Evolutionary conservation across 2,888 invertebrate species (phyloP).

Genomic region (Diarsia brunnea): DNA sequence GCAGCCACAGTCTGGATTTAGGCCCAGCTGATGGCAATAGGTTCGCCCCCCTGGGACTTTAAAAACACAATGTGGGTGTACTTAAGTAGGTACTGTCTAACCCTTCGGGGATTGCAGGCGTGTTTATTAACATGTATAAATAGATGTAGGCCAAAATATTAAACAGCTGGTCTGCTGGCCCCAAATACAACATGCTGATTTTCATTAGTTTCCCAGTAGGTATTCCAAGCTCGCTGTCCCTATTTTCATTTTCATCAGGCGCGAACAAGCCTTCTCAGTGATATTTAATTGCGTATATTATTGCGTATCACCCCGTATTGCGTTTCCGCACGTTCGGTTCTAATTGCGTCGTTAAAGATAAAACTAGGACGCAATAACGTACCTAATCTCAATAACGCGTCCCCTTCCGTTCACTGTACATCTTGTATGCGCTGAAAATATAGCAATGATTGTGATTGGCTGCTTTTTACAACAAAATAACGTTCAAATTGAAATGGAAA

Average conservation of each 20-base stretch:
- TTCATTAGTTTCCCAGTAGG: constrained; percentile 7
- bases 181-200: constrained; percentile 17
- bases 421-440: constrained; percentile 19
- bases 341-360: constrained; percentile 57
- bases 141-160: neutral
- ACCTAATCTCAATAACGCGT: constrained; percentile 51
- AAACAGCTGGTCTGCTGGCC: neutral
- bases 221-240: constrained; percentile 31
- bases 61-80: no score
- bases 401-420: constrained; percentile 25
- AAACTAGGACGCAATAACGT: constrained; percentile 55
- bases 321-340: constrained; percentile 57
- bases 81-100: no score
- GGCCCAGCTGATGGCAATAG: no score
- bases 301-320: constrained; percentile 61
- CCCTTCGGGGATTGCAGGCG: no score
- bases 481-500: constrained; percentile 15
- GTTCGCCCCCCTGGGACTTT: no score
- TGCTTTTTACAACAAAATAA: constrained; percentile 19
- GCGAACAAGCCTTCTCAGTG: constrained; percentile 58
- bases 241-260: constrained; percentile 52
- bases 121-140: no score
- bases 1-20: no score
- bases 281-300: constrained; percentile 58
- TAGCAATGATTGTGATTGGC: constrained; percentile 25